Conservation (phyloP, 2,797 vertebrate genomes). For the Chelonia mydas region DNA sequence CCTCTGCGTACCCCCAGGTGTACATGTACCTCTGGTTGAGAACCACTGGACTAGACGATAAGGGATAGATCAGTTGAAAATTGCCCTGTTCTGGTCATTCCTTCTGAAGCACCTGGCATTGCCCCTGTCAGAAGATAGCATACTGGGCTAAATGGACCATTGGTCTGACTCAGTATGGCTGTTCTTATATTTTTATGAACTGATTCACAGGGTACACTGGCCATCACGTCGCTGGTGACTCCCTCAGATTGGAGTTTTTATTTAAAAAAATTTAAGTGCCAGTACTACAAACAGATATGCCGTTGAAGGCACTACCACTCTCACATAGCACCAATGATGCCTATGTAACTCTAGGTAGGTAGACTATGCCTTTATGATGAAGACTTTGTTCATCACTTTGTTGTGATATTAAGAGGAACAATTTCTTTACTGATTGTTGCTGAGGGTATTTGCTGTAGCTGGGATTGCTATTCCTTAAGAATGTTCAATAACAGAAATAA, state of each 20-base stretch:
- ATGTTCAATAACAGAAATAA: background rate
- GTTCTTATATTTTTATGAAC: background rate
- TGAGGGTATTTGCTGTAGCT: background rate
- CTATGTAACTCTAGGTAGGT: background rate
- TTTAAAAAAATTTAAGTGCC: background rate
- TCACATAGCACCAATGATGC: background rate
- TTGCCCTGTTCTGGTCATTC: background rate
- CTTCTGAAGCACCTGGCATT: background rate
- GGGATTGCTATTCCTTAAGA: background rate
- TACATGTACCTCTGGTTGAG: too few species aligned
- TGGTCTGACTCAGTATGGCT: background rate
- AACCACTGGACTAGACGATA: background rate
- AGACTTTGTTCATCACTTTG: background rate
- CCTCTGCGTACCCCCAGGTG: too few species aligned
- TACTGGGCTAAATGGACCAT: background rate
- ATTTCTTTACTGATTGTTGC: too few species aligned
- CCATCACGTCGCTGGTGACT: background rate
- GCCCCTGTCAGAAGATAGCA: background rate
- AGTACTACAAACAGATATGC: background rate
- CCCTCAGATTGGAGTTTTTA: background rate
- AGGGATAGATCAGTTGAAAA: background rate
- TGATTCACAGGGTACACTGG: background rate
- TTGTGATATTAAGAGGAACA: background rate
- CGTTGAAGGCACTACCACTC: background rate
- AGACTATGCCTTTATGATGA: background rate